These are phyloP conservation scores for Scotopteryx bipunctaria DNA, from an alignment of 2,888 invertebrate genomes.

Conservation along the genomic window DNA sequence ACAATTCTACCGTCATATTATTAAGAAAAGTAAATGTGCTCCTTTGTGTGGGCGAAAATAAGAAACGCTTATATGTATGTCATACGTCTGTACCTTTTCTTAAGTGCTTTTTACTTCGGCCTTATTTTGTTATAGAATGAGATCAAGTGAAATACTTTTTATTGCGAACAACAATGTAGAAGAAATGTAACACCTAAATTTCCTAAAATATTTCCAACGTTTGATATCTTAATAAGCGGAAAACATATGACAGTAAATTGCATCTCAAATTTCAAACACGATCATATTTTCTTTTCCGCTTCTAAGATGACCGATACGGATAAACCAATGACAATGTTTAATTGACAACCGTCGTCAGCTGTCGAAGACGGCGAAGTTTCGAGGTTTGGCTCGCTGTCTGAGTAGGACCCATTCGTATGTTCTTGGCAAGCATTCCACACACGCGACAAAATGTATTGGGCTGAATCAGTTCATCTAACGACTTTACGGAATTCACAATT, in stretches of 20 bases:
- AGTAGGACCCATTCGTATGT: constrained; percentile 5
- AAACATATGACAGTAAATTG: too few species aligned
- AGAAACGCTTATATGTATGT: constrained; percentile 20
- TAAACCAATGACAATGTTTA: too few species aligned
- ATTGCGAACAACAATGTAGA: too few species aligned
- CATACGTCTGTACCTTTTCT: constrained; percentile 32
- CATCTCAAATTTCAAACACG: too few species aligned
- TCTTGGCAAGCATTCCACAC: constrained; percentile 21
- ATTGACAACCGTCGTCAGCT: not conserved
- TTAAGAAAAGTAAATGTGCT: constrained; percentile 49
- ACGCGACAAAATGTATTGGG: constrained; percentile 19
- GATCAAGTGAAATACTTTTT: too few species aligned
- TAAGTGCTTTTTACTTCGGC: constrained; percentile 30
- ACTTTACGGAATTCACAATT: constrained; percentile 17
- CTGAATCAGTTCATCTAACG: constrained; percentile 22
- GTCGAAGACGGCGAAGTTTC: too few species aligned
- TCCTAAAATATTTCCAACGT: too few species aligned
- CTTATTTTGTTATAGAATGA: constrained; percentile 17
- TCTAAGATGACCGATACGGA: too few species aligned
- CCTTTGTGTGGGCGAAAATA: constrained; percentile 40
- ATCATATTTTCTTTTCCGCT: too few species aligned
- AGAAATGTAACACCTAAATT: too few species aligned
- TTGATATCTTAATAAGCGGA: too few species aligned
- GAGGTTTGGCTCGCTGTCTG: constrained; percentile 7
- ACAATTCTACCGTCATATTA: too few species aligned